Evolutionary conservation across 2,888 invertebrate genomes (phyloP), one percentile per base, ranked within the genome.

Genomic region (Petrophora chlorosata): DNA sequence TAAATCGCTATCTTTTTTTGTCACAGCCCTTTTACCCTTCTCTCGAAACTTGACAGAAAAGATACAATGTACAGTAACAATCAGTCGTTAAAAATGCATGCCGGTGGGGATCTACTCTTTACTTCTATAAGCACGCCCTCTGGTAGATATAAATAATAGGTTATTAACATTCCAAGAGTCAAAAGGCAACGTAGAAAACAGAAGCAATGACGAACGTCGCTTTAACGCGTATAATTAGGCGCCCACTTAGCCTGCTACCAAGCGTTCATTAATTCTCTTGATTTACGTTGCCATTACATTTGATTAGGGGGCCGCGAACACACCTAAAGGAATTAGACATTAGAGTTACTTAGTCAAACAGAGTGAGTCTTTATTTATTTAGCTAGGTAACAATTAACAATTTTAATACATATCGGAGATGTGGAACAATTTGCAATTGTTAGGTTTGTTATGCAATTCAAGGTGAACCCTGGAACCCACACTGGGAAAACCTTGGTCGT

Each of bases 141-240:
- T 35, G 7, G 26, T 41, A 32, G n/a, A n/a, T 33, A 7, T 35
- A 52, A 51, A 52, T 53, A 60, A 57, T 57, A 41, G 44, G 40
- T 49, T 49, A 55, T 56, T 54, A 46, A 53, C 57, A 59, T 60
- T 56, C 53, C 33, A 43, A 53, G 44, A 49, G 55, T 45, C 53
- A 53, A 53, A 48, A 57, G 57, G 57, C 48, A 40, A 54, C 28
- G 10, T 9, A 28, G 25, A 38, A 49, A 59, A 40, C 25, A 33
- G 17, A 30, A 41, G 32, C 23, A 26, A 41, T 30, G 40, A 32
- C 35, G 33, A 34, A 32, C 28, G 22, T 38, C 16, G 12, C 9
- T 16, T 43, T 34, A 39, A 39, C 39, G 40, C 14, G 40, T 40
- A 26, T 39, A 48, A 41, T 54, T 52, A 48, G 38, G 29, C 16